Evolutionary conservation across 2,797 vertebrate species (phyloP), one percentile per base, ranked within the genome.

Genomic region (Melanotaenia maccullochi): DNA sequence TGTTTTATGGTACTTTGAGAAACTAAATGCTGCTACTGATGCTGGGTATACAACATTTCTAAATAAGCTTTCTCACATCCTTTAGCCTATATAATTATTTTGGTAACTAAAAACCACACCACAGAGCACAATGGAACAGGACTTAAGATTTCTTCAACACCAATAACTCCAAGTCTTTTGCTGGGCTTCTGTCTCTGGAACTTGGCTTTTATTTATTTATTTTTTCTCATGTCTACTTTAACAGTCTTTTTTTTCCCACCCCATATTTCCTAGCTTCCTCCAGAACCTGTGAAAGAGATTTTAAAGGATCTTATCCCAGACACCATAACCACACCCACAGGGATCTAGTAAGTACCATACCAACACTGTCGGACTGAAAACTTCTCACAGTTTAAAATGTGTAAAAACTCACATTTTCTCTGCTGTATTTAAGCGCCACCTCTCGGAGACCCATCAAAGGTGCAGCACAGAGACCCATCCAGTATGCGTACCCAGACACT

Each of bases 371-470:
- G 18, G 16, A 35, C 1, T 30, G 25, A 56, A 9, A 32, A 2
- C 16, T 33, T 24, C 32, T 8, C 20, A 38, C 11, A 4, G 54
- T 5, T 16, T 1, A 22, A 20, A 47, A 3, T 12, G 12, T 8
- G 7, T 16, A 40, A 3, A 14, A 13, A 7, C 32, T 25, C 3
- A 35, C 36, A 33, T 40, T 14, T 38, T 4, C n/a, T n/a, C 14
- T 49, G 1, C 61, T 73, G 5, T 35, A 20, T 47, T 82, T 69
- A 75, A 96, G 95, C 49, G 93, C 89, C 30, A 93, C 91, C n/a
- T 52, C 92, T 22, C 92, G 94, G 33, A 92, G 89, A 74, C 88
- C 95, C 25, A 95, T 95, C 76, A 95, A 92, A 56, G 93, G 93
- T 55, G 92, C 93, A 9, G 92, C 92, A 6, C 89, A 89, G 35